Evolutionary conservation across 2,888 invertebrate species (phyloP).

Genomic region (Ectropis crepuscularia): DNA sequence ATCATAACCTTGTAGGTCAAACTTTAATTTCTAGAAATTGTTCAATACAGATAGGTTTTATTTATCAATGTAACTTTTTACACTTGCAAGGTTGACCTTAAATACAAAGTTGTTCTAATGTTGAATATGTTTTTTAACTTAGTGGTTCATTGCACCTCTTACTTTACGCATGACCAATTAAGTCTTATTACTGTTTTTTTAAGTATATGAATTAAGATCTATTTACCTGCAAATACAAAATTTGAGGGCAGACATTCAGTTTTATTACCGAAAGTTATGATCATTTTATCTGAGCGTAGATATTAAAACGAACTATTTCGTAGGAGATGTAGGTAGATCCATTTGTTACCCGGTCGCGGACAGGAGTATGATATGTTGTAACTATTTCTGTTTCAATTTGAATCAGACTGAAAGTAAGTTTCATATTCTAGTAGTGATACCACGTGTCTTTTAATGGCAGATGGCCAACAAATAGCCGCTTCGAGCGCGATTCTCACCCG

Average conservation of each 20-base stretch:
- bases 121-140: too few species aligned
- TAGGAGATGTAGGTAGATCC: constrained; percentile 30
- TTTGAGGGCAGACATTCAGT: not conserved
- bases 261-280: constrained; percentile 5
- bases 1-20: too few species aligned
- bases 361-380: constrained; percentile 43
- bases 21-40: too few species aligned
- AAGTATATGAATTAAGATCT: not conserved
- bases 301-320: constrained; percentile 24
- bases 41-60: too few species aligned
- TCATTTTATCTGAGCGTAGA: constrained; percentile 7
- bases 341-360: constrained; percentile 33
- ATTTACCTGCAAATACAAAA: constrained; percentile 3
- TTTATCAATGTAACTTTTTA: too few species aligned
- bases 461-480: constrained; percentile 45
- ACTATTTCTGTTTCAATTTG: constrained; percentile 51
- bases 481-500: constrained; percentile 39
- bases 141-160: too few species aligned
- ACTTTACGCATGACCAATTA: too few species aligned
- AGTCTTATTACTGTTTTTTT: too few species aligned
- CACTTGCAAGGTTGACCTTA: too few species aligned
- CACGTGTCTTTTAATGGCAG: constrained; percentile 49
- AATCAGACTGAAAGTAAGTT: constrained; percentile 47
- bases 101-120: too few species aligned
- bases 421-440: constrained; percentile 51